phyloP scores from a whole-genome alignment of 2,113 vertebrate species.

The Agelaius phoeniceus region DNA sequence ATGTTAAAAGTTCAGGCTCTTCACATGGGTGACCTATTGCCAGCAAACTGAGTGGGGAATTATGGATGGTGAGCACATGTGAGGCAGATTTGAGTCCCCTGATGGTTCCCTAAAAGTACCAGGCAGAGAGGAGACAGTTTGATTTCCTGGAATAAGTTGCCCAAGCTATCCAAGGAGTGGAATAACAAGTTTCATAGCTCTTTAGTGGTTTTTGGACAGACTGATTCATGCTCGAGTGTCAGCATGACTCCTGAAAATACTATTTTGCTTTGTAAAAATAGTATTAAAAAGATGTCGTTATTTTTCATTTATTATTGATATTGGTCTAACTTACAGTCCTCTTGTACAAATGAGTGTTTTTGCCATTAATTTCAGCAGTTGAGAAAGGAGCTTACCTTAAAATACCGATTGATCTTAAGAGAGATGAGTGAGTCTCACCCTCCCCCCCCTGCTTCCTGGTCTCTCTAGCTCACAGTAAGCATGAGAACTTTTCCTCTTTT shows the following conservation, averaged over 20 bases:
- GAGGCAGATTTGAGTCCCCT: neutral
- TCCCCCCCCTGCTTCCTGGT: neutral
- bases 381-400: neutral
- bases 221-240: neutral
- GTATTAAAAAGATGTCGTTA: neutral
- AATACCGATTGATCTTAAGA: neutral
- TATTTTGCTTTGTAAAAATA: conserved; percentile 14
- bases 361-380: neutral
- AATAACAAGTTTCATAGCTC: neutral
- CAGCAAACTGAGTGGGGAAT: neutral
- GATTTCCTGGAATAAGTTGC: conserved; percentile 17
- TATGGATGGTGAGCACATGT: neutral
- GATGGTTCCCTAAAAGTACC: neutral
- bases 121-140: neutral
- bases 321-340: neutral
- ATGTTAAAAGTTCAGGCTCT: conserved; percentile 1
- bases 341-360: neutral
- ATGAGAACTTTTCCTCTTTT: neutral
- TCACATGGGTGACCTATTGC: neutral
- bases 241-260: conserved; percentile 25
- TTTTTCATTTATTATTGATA: neutral
- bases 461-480: neutral
- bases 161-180: neutral
- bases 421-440: neutral
- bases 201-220: conserved; percentile 5